Evolutionary conservation across 2,888 invertebrate genomes (phyloP), one percentile per base, ranked within the genome.

Genomic region (Drosophila helvetica): DNA sequence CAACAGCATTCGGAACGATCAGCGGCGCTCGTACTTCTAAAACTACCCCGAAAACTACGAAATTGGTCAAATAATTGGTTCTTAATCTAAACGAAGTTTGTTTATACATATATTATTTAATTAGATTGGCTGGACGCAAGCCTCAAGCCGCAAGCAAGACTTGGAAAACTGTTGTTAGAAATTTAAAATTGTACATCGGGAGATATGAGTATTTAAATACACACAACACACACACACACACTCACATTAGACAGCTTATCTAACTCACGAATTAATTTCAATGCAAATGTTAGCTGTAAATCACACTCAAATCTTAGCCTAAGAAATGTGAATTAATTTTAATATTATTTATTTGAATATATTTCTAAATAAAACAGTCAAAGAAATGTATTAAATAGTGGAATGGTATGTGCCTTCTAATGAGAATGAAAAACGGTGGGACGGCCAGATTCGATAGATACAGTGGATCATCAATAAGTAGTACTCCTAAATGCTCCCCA

Each of bases 1-100:
- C 81, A 96, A 96, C 91, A 96, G 96, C 90, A 96, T 98, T 92
- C 94, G 95, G 92, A 97, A 97, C 92, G 95, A 96, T 91, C 94
- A 94, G 87, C 94, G 96, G 92, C 94, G 96, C 92, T 93, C 94
- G 79, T 93, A 92, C 91, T 94, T 93, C 92, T 94, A 93, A 93
- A 92, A 1, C 19, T 22, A 19, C 2, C 6, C 51, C 15, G 9
- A 17, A 45, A 4, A 8, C 22, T 15, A 15, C 5, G 15, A n/a
- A n/a, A 38, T 43, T 48, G 15, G 38, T 10, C 42, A 22, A 22
- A 17, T 9, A 18, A 15, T 17, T 48, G 17, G 27, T 30, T 62
- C 19, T 58, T 38, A 27, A 48, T 61, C 48, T 3, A 55, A 52
- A 51, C 17, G 19, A 8, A 52, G 19, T n/a, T 30, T n/a, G 38